Conservation (phyloP, 2,797 vertebrate species). For the Etheostoma nigrum region DNA sequence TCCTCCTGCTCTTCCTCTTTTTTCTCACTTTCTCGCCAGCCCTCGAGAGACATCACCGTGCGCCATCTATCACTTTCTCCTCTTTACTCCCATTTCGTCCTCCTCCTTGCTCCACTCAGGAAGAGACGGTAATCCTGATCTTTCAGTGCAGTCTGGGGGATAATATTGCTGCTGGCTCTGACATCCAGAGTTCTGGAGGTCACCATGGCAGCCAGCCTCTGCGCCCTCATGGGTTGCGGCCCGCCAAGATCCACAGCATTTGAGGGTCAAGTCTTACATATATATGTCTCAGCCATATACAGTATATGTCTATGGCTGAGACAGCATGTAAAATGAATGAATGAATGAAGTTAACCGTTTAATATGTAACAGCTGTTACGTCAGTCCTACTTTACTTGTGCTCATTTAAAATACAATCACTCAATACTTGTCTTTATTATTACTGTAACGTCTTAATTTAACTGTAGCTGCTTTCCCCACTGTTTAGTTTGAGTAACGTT, state of each 20-base stretch:
- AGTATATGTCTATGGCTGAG: too few species aligned
- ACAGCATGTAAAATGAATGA: too few species aligned
- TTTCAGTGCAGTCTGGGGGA: slow-evolving; percentile 23
- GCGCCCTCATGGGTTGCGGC: slow-evolving; percentile 43
- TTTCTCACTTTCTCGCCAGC: slow-evolving; percentile 33
- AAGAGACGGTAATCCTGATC: slow-evolving; percentile 16
- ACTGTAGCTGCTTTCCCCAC: too few species aligned
- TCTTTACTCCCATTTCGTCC: slow-evolving; percentile 27
- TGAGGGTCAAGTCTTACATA: slow-evolving; percentile 40
- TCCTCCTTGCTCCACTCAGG: background rate
- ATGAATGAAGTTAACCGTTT: too few species aligned
- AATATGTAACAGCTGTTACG: too few species aligned
- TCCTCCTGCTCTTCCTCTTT: background rate
- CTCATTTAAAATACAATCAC: too few species aligned
- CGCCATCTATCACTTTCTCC: slow-evolving; percentile 51
- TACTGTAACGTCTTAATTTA: too few species aligned
- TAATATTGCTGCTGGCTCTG: slow-evolving; percentile 34
- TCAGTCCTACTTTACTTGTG: too few species aligned
- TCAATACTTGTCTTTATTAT: too few species aligned
- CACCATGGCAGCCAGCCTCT: slow-evolving; percentile 15
- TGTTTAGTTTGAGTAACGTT: too few species aligned
- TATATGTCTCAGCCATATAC: too few species aligned
- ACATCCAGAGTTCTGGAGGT: slow-evolving; percentile 54
- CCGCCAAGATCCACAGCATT: slow-evolving; percentile 28
- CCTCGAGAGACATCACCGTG: slow-evolving; percentile 43